phyloP scores from a whole-genome alignment of 2,113 vertebrate genomes.

The Calidris pygmaea region DNA sequence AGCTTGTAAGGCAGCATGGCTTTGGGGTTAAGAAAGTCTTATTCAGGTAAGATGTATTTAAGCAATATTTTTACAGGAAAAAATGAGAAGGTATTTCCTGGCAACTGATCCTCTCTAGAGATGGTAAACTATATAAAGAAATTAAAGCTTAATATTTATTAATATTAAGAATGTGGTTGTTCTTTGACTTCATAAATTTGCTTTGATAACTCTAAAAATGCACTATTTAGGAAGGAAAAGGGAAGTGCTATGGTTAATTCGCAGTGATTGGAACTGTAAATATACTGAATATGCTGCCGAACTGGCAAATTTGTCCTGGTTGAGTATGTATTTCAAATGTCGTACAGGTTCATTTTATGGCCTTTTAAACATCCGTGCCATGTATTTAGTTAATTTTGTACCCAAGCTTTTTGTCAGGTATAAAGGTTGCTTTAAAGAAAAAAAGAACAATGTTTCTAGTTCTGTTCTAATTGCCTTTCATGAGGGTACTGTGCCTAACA shows the following conservation, averaged over 20 bases:
- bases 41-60: constrained; percentile 89
- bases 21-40: constrained; percentile 91
- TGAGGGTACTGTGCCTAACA: not conserved
- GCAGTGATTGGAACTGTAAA: not conserved
- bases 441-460: fast-evolving
- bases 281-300: not conserved
- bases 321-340: not conserved
- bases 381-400: not conserved
- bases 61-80: constrained; percentile 39
- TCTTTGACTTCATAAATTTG: not conserved
- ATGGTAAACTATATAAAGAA: not conserved
- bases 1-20: constrained; percentile 83
- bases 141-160: not conserved
- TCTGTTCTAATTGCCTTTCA: not conserved
- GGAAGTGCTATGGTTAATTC: not conserved
- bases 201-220: not conserved
- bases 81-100: constrained; percentile 1
- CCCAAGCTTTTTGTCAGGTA: not conserved
- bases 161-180: not conserved
- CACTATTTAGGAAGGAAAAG: not conserved
- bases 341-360: not conserved
- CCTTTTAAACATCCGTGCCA: not conserved
- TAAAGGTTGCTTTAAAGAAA: not conserved
- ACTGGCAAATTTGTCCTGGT: not conserved
- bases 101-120: not conserved